These are phyloP conservation scores for Neuroscelio doddi DNA, from an alignment of 2,888 invertebrate genomes.

Conservation along the genomic window DNA sequence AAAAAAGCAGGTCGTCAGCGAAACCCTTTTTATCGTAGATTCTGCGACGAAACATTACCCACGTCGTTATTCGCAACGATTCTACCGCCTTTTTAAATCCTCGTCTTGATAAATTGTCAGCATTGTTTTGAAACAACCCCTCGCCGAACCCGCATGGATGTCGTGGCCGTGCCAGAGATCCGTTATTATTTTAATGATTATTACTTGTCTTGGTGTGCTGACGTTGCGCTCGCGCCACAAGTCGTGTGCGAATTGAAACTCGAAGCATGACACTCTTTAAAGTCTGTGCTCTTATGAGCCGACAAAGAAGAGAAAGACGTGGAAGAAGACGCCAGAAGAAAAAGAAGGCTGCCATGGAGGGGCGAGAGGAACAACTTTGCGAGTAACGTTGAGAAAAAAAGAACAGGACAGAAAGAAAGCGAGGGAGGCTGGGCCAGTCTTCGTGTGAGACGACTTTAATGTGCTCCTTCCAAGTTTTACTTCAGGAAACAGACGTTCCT, in stretches of 20 bases:
- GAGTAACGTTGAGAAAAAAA: no score
- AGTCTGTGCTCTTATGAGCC: neutral
- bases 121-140: slow-evolving; percentile 12
- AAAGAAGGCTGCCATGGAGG: no score
- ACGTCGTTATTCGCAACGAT: slow-evolving; percentile 9
- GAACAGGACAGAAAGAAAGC: no score
- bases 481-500: no score
- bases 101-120: slow-evolving; percentile 11
- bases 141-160: neutral
- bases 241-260: slow-evolving; percentile 1
- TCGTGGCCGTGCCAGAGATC: slow-evolving; percentile 7
- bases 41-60: slow-evolving; percentile 11
- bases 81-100: slow-evolving; percentile 3
- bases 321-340: neutral
- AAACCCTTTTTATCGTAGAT: neutral
- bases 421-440: no score
- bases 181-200: slow-evolving; percentile 18
- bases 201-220: slow-evolving; percentile 7
- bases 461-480: no score
- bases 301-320: neutral
- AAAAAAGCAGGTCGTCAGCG: slow-evolving; percentile 3
- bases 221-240: neutral
- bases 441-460: no score
- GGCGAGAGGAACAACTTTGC: no score
- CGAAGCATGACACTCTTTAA: slow-evolving; percentile 3